These are phyloP conservation scores for Rhagonycha lutea DNA, from an alignment of 2,888 invertebrate species.

Conservation along the genomic window DNA sequence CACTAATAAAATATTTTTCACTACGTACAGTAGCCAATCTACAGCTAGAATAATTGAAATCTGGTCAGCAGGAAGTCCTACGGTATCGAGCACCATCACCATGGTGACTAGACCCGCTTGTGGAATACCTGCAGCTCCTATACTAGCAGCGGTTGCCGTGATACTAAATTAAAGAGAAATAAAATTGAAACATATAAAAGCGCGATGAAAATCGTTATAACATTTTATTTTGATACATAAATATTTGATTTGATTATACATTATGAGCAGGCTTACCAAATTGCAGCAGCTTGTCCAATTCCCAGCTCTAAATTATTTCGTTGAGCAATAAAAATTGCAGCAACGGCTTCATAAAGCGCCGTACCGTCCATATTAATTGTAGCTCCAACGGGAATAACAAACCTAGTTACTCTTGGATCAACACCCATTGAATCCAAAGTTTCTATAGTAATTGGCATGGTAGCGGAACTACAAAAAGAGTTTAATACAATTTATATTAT, in stretches of 20 bases:
- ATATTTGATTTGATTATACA: neutral
- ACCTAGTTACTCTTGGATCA: slow-evolving; percentile 88
- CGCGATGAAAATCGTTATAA: neutral
- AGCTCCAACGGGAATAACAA: slow-evolving; percentile 95
- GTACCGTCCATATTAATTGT: slow-evolving; percentile 99
- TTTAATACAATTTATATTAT: neutral
- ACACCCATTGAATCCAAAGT: slow-evolving; percentile 91
- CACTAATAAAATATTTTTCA: neutral
- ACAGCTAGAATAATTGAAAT: slow-evolving; percentile 89
- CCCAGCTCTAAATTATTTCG: slow-evolving; percentile 80
- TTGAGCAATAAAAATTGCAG: slow-evolving; percentile 97
- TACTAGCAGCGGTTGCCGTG: slow-evolving; percentile 95
- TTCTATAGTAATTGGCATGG: slow-evolving; percentile 92
- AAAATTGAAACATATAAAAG: slow-evolving; percentile 19
- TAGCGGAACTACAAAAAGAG: slow-evolving; percentile 72
- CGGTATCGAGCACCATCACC: slow-evolving; percentile 92
- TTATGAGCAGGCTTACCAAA: slow-evolving; percentile 67
- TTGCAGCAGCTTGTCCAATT: slow-evolving; percentile 87
- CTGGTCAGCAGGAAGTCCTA: slow-evolving; percentile 87
- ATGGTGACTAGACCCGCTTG: slow-evolving; percentile 95
- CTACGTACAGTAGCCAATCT: slow-evolving; percentile 88
- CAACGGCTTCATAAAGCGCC: slow-evolving; percentile 96
- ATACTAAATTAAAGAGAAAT: slow-evolving; percentile 41
- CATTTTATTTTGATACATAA: neutral
- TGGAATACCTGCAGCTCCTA: slow-evolving; percentile 96